Conservation (phyloP, 2,113 vertebrate species). For the Salvelinus fontinalis region DNA sequence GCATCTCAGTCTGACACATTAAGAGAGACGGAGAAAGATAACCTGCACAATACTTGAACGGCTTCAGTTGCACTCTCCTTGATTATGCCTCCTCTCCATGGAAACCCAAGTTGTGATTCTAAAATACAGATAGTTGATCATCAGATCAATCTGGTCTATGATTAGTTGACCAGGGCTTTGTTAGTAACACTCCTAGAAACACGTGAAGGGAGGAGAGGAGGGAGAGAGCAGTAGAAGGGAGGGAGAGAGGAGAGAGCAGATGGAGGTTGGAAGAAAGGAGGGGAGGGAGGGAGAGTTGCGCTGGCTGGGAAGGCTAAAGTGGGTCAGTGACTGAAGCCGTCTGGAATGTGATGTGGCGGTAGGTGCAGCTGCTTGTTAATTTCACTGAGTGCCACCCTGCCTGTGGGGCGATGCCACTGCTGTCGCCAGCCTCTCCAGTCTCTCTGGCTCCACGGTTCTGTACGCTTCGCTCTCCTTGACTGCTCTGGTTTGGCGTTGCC, state of each 20-base stretch:
- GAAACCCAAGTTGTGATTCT: conserved; percentile 43
- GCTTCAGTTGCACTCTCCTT: conserved; percentile 57
- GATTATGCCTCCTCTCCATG: neutral
- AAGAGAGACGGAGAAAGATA: conserved; percentile 1
- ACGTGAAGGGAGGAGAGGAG: neutral
- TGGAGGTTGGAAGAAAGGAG: too few relatives aligned
- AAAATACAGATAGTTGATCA: conserved; percentile 45
- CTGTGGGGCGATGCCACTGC: conserved; percentile 56
- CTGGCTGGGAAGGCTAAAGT: neutral
- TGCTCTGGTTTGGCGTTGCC: conserved; percentile 73
- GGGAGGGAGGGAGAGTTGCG: too few relatives aligned
- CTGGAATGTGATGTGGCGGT: conserved; percentile 53
- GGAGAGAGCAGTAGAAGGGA: neutral
- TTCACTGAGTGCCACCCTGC: conserved; percentile 57
- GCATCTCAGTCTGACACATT: conserved; percentile 51
- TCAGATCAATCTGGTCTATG: conserved; percentile 10
- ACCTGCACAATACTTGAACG: conserved; percentile 55
- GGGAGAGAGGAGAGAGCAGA: too few relatives aligned
- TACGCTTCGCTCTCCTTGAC: conserved; percentile 70
- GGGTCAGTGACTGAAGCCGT: conserved; percentile 35
- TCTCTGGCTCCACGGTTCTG: conserved; percentile 69
- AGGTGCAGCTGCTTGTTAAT: conserved; percentile 71
- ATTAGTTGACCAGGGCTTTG: neutral
- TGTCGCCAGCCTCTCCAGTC: conserved; percentile 69
- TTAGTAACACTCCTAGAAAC: neutral